Conservation (phyloP, 1,140 invertebrate genomes). For the Drosophila willistoni region DNA sequence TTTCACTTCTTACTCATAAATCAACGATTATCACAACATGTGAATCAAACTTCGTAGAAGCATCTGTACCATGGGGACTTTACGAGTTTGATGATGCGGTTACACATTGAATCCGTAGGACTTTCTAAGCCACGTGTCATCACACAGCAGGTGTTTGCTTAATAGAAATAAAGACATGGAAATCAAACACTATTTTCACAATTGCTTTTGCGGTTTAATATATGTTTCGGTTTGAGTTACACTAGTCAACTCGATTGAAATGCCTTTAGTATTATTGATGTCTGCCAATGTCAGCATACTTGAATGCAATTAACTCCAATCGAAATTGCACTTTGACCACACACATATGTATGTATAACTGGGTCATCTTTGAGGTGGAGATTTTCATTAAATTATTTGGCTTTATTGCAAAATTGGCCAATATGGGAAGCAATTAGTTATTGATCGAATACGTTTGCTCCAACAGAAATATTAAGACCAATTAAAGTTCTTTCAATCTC, state of each 20-base stretch:
- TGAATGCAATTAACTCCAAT: constrained; percentile 43
- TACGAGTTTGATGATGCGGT: not conserved
- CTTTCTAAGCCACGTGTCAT: constrained; percentile 7
- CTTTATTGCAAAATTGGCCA: not conserved
- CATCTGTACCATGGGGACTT: not conserved
- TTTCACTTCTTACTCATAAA: no score
- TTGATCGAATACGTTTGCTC: not conserved
- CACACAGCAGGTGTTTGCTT: not conserved
- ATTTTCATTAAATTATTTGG: constrained; percentile 6
- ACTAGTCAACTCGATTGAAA: constrained; percentile 23
- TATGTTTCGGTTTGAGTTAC: constrained; percentile 20
- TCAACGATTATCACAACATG: not conserved
- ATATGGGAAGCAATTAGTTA: not conserved
- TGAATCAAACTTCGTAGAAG: not conserved
- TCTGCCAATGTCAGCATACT: constrained; percentile 17
- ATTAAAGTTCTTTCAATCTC: not conserved
- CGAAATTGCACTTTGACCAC: constrained; percentile 32
- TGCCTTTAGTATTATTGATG: constrained; percentile 17
- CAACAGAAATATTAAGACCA: no score
- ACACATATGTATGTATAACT: not conserved
- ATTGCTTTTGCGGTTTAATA: constrained; percentile 45
- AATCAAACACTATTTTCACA: constrained; percentile 4
- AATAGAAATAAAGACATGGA: not conserved
- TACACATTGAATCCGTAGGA: not conserved
- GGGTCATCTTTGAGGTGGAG: constrained; percentile 1